A percentile compares a stretch with the other conserved stretches of the same genome.
These are phyloP conservation scores for Scleropages formosus DNA, from an alignment of 2,797 vertebrate genomes.

Conservation along the genomic window DNA sequence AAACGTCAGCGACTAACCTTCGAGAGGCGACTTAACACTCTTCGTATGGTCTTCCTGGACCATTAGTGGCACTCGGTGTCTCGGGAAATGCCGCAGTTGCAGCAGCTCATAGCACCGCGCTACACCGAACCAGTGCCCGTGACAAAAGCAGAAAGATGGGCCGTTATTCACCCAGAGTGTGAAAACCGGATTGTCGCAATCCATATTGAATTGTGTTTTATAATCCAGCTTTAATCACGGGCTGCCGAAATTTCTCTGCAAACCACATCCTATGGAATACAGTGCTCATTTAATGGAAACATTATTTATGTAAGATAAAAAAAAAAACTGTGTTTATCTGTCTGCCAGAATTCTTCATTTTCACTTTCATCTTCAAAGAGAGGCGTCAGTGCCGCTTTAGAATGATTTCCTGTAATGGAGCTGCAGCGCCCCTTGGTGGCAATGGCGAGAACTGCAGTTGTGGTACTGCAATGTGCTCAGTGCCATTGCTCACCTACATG, in stretches of 20 bases:
- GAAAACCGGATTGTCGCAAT: not conserved
- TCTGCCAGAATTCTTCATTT: no score
- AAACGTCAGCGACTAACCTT: no score
- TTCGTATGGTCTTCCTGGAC: not conserved
- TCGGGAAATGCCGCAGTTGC: not conserved
- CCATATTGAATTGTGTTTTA: not conserved
- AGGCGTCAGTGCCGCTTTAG: not conserved
- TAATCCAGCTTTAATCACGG: constrained; percentile 7
- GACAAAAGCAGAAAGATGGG: no score
- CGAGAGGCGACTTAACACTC: no score
- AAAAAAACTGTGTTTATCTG: not conserved
- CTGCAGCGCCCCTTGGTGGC: constrained; percentile 23
- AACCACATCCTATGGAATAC: not conserved
- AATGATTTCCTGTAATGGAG: constrained; percentile 5
- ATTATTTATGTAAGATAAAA: not conserved
- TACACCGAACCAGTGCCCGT: not conserved
- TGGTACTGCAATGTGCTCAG: no score
- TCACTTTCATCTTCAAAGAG: not conserved
- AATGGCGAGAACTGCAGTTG: constrained; percentile 1
- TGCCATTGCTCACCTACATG: no score
- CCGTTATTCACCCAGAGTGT: not conserved
- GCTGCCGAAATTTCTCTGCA: not conserved
- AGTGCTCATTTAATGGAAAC: not conserved
- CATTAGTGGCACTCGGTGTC: not conserved
- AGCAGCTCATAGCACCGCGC: not conserved